Evolutionary conservation across 2,113 vertebrate species (phyloP).

Genomic region (Raphicerus campestris): DNA sequence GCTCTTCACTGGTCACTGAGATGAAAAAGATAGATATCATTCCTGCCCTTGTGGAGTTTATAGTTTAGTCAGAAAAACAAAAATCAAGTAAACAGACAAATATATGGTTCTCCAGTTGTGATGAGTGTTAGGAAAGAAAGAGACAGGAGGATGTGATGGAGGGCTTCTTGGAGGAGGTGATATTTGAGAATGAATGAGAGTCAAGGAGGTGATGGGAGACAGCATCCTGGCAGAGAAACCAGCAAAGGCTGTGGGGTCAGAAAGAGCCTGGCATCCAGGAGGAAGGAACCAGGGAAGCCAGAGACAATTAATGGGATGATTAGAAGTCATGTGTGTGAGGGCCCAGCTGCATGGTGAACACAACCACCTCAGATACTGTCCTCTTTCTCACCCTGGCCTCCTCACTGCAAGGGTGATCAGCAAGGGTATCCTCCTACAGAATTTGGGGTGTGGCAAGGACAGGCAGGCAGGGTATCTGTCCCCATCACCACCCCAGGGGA

Average conservation of each 20-base stretch:
- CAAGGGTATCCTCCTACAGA: not conserved
- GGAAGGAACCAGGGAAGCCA: not conserved
- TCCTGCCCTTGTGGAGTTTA: not conserved
- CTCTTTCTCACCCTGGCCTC: not conserved
- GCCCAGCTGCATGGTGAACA: not conserved
- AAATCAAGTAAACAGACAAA: not conserved
- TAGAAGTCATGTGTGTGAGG: not conserved
- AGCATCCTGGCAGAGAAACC: not conserved
- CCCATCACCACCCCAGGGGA: not conserved
- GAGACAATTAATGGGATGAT: not conserved
- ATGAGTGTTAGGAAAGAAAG: not conserved
- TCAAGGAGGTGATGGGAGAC: not conserved
- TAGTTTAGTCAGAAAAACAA: not conserved
- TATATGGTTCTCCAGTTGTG: not conserved
- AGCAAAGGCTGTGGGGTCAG: not conserved
- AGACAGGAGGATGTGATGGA: not conserved
- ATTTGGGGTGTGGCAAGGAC: not conserved
- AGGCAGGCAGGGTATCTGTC: not conserved
- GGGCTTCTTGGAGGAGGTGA: not conserved
- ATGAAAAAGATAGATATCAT: not conserved
- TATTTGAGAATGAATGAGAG: not conserved
- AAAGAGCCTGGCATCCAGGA: not conserved
- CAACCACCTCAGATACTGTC: fast-evolving
- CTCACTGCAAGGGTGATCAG: not conserved
- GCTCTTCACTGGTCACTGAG: not conserved